These are phyloP conservation scores for Callaeas wilsoni DNA, from an alignment of 2,113 vertebrate species.

Conservation along the genomic window DNA sequence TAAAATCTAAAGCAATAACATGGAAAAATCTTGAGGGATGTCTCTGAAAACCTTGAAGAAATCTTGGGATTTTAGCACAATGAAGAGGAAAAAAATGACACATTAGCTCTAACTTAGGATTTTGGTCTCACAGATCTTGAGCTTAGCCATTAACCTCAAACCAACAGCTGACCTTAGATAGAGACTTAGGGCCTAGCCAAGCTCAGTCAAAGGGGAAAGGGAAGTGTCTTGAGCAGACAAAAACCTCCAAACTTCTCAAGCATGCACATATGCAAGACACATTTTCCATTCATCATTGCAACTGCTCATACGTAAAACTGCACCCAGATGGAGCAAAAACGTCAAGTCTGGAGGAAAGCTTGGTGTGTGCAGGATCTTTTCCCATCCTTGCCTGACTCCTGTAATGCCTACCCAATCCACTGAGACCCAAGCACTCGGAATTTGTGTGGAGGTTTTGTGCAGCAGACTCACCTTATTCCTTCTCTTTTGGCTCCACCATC, in stretches of 20 bases:
- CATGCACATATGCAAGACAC: neutral
- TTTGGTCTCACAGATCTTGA: neutral
- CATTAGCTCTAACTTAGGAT: neutral
- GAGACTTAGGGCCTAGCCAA: neutral
- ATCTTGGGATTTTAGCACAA: neutral
- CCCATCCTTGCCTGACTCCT: neutral
- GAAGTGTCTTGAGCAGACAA: neutral
- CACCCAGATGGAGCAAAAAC: neutral
- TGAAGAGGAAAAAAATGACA: neutral
- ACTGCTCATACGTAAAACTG: neutral
- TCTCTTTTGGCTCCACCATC: constrained; percentile 1
- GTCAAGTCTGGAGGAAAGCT: neutral
- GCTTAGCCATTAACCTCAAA: neutral
- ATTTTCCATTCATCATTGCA: neutral
- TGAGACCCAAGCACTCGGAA: neutral
- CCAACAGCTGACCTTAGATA: neutral
- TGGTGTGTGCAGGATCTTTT: neutral
- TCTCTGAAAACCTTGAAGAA: neutral
- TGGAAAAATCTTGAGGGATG: neutral
- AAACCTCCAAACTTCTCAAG: neutral
- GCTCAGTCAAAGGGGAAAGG: neutral
- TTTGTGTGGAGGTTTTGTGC: neutral
- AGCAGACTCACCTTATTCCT: neutral
- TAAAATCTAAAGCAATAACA: neutral
- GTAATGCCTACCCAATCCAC: neutral